Evolutionary conservation across 1,140 invertebrate species (phyloP), one percentile per base, ranked within the genome.

Genomic region (Drosophila orena): DNA sequence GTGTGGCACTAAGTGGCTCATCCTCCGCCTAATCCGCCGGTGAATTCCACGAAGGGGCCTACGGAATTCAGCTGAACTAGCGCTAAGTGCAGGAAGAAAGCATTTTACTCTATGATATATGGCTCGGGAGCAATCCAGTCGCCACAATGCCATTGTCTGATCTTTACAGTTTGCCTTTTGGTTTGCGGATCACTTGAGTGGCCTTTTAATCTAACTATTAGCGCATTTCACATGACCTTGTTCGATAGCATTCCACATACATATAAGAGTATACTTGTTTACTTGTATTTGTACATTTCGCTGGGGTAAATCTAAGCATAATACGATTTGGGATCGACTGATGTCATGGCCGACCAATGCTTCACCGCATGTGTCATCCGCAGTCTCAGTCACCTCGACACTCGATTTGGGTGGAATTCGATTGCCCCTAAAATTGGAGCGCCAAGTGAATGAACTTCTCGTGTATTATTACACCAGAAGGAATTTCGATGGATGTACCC

Each of bases 1-100:
- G 83, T 86, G 83, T 86, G 84, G 65, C 84, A 83, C 75, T 83
- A 86, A 86, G 79, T 86, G 84, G 83, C 71, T 81, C 83, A 86
- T 86, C 83, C 83, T 89, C 76, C 78, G 44, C 8, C 46, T 74
- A 38, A 59, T 59, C 50, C 50, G 52, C 17, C 38, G 37, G 34
- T 60, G 61, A 84, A 57, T 44, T 66, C 49, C 47, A 64, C 12
- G 47, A 43, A 14, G 61, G 62, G 53, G 49, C 44, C 61, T 43
- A 20, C 30, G 30, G 56, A 55, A 30, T 55, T 44, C 12, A 46
- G 42, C 40, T 69, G 58, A 69, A 70, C 78, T 64, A 73, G 57
- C 58, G 44, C 77, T 85, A 89, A 89, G 66, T 68, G 84, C 84
- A 89, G 84, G 84, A 89, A 80, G 84, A 89, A 84, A 80, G 79